Evolutionary conservation across 2,888 invertebrate species (phyloP), one percentile per base, ranked within the genome.

Genomic region (Pristionchus exspectatus): DNA sequence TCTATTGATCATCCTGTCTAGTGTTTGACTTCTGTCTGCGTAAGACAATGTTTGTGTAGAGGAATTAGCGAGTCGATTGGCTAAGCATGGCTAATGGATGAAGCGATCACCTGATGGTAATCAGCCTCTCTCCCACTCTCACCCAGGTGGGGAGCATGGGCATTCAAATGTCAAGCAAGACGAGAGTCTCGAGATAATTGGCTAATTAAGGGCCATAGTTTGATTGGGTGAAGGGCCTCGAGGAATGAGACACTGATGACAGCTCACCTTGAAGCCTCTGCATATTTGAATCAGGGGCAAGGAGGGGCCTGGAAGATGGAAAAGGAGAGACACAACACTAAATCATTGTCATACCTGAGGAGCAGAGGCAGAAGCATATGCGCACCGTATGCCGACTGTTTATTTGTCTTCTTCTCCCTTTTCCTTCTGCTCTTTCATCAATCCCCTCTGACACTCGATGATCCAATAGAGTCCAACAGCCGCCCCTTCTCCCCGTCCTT

Each of bases 401-500:
- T 74, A 74, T 74, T 74, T 74, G 74, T 38, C 74, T 74, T 74
- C 38, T 2, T 81, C 81, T 81, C 24, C 38, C 50, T 81, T 44
- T 44, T 27, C 74, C 74, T 74, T n/a, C 81, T 81, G 33, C 50
- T 74, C 81, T 81, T 81, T 81, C 81, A 81, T 81, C 81, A 81
- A 54, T 81, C 81, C 38, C 12, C 72, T 74, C 74, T 63, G 81
- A 81, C 63, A 63, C 50, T 50, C 44, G 50, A 81, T 81, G 50
- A 81, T 54, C 30, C 18, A 81, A 50, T 14, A 50, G 27, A 44
- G 74, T 18, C 38, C 74, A 77, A 77, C 81, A 81, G 50, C 81
- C 10, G 81, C 50, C 77, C 18, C 16, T 72, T 14, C 44, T 24
- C 27, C 50, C 50, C 44, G 38, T 38, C 12, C 44, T 50, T 50